These are phyloP conservation scores for Styela plicata DNA, from an alignment of 23 tunicate genomes.

Conservation along the genomic window DNA sequence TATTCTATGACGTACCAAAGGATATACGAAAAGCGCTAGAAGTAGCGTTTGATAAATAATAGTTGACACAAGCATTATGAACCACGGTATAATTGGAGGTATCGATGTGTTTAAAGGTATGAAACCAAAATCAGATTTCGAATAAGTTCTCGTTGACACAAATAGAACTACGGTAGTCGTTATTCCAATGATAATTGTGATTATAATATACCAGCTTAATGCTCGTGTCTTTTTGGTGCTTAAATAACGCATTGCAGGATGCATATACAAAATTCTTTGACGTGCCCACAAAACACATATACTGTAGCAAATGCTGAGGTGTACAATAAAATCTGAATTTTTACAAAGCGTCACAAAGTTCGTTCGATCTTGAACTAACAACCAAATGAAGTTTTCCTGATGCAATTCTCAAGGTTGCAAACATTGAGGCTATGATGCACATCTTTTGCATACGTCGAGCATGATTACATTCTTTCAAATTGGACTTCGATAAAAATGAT, in stretches of 20 bases:
- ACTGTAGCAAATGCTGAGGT: not conserved
- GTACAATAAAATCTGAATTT: not conserved
- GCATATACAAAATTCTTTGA: not conserved
- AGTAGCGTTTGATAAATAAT: not conserved
- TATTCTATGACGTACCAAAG: not conserved
- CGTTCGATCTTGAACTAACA: not conserved
- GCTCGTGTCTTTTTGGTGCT: not conserved
- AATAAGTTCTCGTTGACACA: not conserved
- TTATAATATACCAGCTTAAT: not conserved
- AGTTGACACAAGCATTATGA: not conserved
- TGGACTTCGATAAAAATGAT: no score
- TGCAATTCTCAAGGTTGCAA: not conserved
- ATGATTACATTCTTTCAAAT: no score
- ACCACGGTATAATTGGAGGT: not conserved
- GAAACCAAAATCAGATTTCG: not conserved
- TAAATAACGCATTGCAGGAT: not conserved
- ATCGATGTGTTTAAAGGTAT: not conserved
- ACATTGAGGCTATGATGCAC: not conserved
- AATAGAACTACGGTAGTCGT: not conserved
- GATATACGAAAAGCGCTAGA: conserved; percentile 1
- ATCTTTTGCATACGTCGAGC: no score
- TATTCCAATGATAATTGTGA: not conserved
- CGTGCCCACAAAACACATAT: conserved; percentile 2
- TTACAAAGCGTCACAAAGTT: not conserved
- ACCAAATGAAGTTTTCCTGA: conserved; percentile 7